Evolutionary conservation across 2,113 vertebrate species (phyloP), one percentile per base, ranked within the genome.

Genomic region (Gulo gulo): DNA sequence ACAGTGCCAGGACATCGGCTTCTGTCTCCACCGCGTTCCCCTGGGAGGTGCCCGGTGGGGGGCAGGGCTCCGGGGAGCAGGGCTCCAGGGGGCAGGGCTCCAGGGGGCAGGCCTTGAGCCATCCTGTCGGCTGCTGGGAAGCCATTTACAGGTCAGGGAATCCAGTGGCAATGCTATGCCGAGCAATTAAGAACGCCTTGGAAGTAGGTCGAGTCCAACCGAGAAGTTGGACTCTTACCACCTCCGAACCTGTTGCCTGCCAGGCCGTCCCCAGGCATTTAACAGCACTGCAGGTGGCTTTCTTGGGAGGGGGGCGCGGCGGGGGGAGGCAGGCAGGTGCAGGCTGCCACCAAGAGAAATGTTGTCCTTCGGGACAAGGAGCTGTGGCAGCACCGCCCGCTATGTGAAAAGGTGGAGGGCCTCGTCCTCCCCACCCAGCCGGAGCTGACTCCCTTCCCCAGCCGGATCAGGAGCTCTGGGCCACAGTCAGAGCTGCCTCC

Each of bases 141-240:
- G 65, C 69, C 23, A 0, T 23, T 78, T 59, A 59, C 95, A 14
- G 39, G 79, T 87, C 59, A 93, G 47, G 74, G 74, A 63, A 81
- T 85, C 84, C 29, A 94, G 91, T 88, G 88, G 83, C 69, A 63
- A 1, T 24, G 67, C 67, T 85, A 1, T 76, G 52, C 81, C 45
- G 67, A 31, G 45, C 84, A 85, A 52, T 93, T 95, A 93, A 94
- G 88, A 84, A 74, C 73, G 74, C 93, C 61, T 95, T 94, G 80
- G 90, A 97, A 97, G 45, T 42, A 88, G 71, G 91, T 97, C 78
- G n/a, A n/a, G n/a, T n/a, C n/a, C n/a, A n/a, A 83, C 69, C 59
- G 95, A 20, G 71, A 89, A 86, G 69, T 61, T 78, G 79, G 89
- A 80, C 7, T 18, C 50, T 92, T 71, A 86, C 73, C 86, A 52